phyloP scores from a whole-genome alignment of 1,140 invertebrate genomes.

The Lepidurus apus region DNA sequence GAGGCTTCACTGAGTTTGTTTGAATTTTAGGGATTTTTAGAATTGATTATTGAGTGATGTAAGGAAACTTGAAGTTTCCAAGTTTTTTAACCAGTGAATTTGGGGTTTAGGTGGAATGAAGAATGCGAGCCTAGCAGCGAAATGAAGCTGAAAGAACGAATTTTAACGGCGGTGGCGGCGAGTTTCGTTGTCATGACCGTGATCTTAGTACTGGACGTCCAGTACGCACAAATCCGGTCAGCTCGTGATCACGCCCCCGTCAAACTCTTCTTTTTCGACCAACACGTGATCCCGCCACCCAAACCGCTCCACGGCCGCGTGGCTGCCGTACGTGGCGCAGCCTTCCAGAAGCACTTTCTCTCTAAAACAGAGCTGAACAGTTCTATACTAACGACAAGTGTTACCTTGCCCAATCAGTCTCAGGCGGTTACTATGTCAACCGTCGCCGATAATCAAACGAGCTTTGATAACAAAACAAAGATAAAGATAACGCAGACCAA shows the following conservation, averaged over 20 bases:
- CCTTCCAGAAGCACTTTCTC: slow-evolving; percentile 36
- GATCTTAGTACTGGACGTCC: slow-evolving; percentile 37
- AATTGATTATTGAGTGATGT: too few species aligned
- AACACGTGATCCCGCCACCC: not conserved
- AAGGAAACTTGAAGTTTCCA: too few species aligned
- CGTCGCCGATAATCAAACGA: not conserved
- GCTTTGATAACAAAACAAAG: not conserved
- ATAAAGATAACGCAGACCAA: not conserved
- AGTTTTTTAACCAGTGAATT: too few species aligned
- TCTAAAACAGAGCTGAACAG: not conserved
- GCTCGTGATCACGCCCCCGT: slow-evolving; percentile 5
- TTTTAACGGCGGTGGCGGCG: slow-evolving; percentile 34
- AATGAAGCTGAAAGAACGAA: slow-evolving; percentile 39
- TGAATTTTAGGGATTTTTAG: too few species aligned
- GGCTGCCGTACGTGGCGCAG: not conserved
- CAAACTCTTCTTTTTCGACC: slow-evolving; percentile 9
- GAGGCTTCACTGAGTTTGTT: too few species aligned
- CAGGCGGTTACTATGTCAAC: not conserved
- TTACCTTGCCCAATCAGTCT: not conserved
- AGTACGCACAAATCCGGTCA: slow-evolving; percentile 41
- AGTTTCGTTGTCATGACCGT: slow-evolving; percentile 37
- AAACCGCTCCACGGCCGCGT: slow-evolving; percentile 24
- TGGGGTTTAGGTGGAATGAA: too few species aligned
- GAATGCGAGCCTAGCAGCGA: not conserved
- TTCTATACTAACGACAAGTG: not conserved